Conservation (phyloP, 2,888 invertebrate genomes). For the Sarcophaga caerulescens region DNA sequence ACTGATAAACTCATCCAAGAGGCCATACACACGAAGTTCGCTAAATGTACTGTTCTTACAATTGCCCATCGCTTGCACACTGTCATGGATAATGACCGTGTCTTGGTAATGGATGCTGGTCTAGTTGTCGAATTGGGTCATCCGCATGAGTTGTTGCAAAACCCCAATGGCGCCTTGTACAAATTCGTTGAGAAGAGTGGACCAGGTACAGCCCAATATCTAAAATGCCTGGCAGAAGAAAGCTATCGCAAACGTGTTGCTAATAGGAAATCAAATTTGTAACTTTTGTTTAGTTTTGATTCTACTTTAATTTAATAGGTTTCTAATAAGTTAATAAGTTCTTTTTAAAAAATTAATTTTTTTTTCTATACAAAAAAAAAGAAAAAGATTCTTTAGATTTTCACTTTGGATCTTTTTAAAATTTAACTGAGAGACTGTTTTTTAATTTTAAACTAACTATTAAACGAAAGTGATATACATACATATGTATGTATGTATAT, state of each 20-base stretch:
- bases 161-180: conserved; percentile 84
- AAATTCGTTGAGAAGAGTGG: conserved; percentile 88
- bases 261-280: conserved; percentile 43
- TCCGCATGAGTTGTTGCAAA: conserved; percentile 86
- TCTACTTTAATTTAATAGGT: background rate
- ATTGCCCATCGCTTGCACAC: conserved; percentile 95
- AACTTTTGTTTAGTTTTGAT: background rate
- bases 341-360: no score
- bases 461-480: background rate
- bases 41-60: conserved; percentile 92
- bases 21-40: conserved; percentile 90
- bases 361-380: background rate
- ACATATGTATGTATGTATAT: background rate
- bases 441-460: background rate
- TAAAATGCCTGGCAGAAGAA: conserved; percentile 84
- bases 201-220: conserved; percentile 82
- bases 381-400: background rate
- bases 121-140: conserved; percentile 88
- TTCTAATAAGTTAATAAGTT: no score
- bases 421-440: conserved; percentile 1
- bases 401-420: background rate
- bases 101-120: conserved; percentile 91
- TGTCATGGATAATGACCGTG: conserved; percentile 93
- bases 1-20: conserved; percentile 93
- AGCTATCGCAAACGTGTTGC: conserved; percentile 75